Evolutionary conservation across 2,888 invertebrate species (phyloP).

Genomic region (Watsonalla binaria): DNA sequence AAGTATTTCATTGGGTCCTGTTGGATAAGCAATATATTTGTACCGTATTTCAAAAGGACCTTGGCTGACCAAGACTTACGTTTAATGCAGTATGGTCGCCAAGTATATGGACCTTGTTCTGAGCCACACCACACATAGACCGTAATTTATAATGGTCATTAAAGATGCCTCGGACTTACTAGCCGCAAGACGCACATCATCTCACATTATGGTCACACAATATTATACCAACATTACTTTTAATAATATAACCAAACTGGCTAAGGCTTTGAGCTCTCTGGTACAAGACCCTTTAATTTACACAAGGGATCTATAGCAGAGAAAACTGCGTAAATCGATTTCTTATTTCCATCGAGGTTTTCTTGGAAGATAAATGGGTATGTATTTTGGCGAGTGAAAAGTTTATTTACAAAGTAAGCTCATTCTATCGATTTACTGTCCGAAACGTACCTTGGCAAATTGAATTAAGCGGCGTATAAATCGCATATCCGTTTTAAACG

Average conservation of each 20-base stretch:
- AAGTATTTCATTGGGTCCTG: too few species aligned
- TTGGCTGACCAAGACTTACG: conserved; percentile 3
- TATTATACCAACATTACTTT: conserved; percentile 14
- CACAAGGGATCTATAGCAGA: neutral
- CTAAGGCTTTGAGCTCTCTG: neutral
- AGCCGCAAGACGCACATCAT: conserved; percentile 7
- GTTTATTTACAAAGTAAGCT: conserved; percentile 1
- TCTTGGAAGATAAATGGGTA: conserved; percentile 1
- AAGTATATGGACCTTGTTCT: conserved; percentile 17
- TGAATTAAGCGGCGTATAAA: conserved; percentile 8
- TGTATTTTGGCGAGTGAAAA: conserved; percentile 6
- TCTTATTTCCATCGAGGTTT: conserved; percentile 1
- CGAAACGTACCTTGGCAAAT: conserved; percentile 5
- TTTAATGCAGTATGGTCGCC: conserved; percentile 9
- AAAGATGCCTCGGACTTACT: conserved; percentile 16
- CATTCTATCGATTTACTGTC: neutral
- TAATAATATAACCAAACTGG: conserved; percentile 2
- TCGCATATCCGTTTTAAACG: conserved; percentile 3
- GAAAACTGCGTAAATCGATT: conserved; percentile 1
- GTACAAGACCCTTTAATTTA: conserved; percentile 2
- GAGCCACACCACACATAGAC: neutral
- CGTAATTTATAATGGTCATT: conserved; percentile 43
- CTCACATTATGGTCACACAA: conserved; percentile 11
- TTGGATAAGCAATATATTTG: neutral
- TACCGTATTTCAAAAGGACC: neutral